Base-by-base conservation (phyloP, 2,797 vertebrate species). In the Craterocephalus amniculus region DNA sequence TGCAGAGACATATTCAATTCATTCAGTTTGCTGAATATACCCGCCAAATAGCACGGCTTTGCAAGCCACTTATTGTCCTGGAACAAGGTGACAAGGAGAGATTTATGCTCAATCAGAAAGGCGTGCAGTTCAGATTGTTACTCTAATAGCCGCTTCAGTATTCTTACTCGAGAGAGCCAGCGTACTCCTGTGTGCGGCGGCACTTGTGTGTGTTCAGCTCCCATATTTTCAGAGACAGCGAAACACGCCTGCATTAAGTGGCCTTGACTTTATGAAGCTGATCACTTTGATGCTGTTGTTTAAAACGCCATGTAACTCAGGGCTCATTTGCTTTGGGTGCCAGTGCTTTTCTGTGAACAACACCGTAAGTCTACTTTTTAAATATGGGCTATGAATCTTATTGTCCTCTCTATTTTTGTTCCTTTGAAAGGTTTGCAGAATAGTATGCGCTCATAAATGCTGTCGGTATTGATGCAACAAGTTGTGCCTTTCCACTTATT, bases 351-450 rank as follows among this genome's bases (percentile, higher is more conserved):
- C 22, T 24, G 48, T 49, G 48, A 24, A 24, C 9, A 8, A 16
- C 13, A 54, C 61, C 45, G 63, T 78, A 57, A 32, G 61, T 70
- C 40, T 60, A 11, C 34, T 4, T 38, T 61, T 67, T 62, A 12
- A 49, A 51, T 49, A 0, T 0, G 11, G 0, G 48, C 68, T 1
- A 62, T 40, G 2, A 70, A 58, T 18, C 58, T 61, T 72, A 24
- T 76, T 59, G 6, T 69, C 63, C 56, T 74, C 59, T 77, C 34
- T 48, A 54, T 74, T 3, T 11, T 11, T 40, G 38, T 27, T 63
- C 55, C 22, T 36, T 36, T 36, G 0, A 68, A 1, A 6, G 0
- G 9, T 32, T 61, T 65, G n/a, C 51, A 69, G 14, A 76, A 73
- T 1, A 76, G 67, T 3, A 59, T 26, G 12, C 67, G 52, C 20